Conservation (phyloP, 2,113 vertebrate species). For the Actinemys pallida region DNA sequence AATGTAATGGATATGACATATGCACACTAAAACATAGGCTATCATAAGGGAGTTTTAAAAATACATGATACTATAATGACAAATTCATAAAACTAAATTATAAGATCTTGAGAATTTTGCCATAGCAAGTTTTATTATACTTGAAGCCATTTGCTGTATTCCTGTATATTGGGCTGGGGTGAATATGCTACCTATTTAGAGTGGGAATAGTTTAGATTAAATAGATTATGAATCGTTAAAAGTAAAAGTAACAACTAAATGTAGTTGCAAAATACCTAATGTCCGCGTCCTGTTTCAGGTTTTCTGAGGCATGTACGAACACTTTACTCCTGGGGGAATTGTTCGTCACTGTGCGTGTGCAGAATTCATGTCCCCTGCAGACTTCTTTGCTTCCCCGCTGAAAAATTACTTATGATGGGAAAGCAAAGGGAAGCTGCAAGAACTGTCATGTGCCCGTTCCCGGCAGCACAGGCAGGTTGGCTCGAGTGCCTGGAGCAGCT, state of each 20-base stretch:
- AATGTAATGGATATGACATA: not conserved
- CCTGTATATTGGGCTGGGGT: not conserved
- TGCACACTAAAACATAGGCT: not conserved
- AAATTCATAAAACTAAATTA: not conserved
- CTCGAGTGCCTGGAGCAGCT: no score
- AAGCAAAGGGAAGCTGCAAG: no score
- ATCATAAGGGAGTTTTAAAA: not conserved
- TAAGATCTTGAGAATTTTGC: not conserved
- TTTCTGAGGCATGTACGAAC: not conserved
- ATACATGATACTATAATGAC: not conserved
- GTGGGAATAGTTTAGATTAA: not conserved
- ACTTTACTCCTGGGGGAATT: not conserved
- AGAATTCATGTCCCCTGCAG: no score
- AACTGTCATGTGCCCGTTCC: no score
- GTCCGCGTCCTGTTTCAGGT: not conserved
- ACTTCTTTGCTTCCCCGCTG: no score
- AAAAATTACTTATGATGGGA: no score
- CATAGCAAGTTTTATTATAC: not conserved
- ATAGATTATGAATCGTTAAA: not conserved
- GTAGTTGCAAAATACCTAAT: not conserved
- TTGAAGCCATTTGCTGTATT: not conserved
- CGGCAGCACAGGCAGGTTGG: no score
- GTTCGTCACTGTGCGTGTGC: no score
- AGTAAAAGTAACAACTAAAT: not conserved
- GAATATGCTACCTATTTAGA: not conserved